A percentile compares a stretch with the other conserved stretches of the same genome.
phyloP scores from a whole-genome alignment of 2,888 invertebrate genomes.

The Pammene aurita region DNA sequence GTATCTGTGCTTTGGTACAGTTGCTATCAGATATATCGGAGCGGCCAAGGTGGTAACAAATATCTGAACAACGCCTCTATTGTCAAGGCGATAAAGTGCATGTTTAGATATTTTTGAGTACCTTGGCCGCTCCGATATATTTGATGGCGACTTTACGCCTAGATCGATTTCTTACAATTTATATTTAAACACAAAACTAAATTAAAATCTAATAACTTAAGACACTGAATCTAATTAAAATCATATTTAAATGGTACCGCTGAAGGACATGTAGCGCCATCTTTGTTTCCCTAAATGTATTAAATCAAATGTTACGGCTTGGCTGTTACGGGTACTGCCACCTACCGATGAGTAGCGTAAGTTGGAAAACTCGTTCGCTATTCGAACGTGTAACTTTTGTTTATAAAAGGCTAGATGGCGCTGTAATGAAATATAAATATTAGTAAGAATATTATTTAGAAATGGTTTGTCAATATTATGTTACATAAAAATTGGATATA shows the following conservation, averaged over 20 bases:
- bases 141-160: too few relatives aligned
- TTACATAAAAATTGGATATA: too few relatives aligned
- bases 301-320: background rate
- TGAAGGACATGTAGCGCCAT: conserved; percentile 28
- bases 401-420: conserved; percentile 44
- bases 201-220: too few relatives aligned
- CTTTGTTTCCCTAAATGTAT: background rate
- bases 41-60: too few relatives aligned
- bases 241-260: background rate
- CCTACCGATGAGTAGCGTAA: conserved; percentile 50
- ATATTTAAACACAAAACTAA: too few relatives aligned
- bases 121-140: too few relatives aligned
- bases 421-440: conserved; percentile 2
- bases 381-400: background rate
- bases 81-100: too few relatives aligned
- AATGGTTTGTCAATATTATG: too few relatives aligned
- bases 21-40: too few relatives aligned
- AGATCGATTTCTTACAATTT: too few relatives aligned
- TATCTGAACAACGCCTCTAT: too few relatives aligned
- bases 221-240: background rate
- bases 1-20: conserved; percentile 48
- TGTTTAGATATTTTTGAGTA: too few relatives aligned
- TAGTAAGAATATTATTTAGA: background rate
- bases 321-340: conserved; percentile 35
- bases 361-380: conserved; percentile 26